Evolutionary conservation across 2,888 invertebrate species (phyloP).

Genomic region (Barypeithes pellucidus): DNA sequence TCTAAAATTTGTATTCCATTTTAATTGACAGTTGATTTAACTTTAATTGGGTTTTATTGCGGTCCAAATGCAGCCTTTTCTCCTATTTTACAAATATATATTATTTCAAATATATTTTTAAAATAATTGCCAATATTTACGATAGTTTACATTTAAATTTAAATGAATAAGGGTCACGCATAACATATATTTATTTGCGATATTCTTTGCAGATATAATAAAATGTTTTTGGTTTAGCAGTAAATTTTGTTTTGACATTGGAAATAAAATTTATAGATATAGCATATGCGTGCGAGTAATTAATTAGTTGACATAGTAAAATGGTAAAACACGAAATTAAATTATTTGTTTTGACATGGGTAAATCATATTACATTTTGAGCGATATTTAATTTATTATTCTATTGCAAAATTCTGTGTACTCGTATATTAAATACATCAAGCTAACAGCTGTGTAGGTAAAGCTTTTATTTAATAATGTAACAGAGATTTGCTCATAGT

Average conservation of each 20-base stretch:
- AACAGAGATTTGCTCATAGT: too few relatives aligned
- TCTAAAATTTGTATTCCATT: too few relatives aligned
- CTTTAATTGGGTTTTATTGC: too few relatives aligned
- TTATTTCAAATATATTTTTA: background rate
- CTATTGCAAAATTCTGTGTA: too few relatives aligned
- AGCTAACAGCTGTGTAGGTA: too few relatives aligned
- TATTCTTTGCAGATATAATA: background rate
- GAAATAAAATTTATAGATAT: background rate
- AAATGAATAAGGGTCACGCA: background rate
- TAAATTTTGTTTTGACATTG: background rate
- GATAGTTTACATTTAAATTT: background rate
- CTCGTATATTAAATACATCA: too few relatives aligned
- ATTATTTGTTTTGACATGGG: background rate
- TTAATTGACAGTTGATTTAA: too few relatives aligned
- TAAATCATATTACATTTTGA: too few relatives aligned
- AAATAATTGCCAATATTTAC: background rate
- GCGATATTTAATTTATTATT: too few relatives aligned
- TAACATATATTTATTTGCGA: background rate
- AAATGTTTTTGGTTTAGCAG: conserved; percentile 2
- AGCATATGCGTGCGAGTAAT: background rate
- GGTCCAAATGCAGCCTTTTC: too few relatives aligned
- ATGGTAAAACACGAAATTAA: background rate
- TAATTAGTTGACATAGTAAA: conserved; percentile 1
- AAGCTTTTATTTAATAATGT: too few relatives aligned
- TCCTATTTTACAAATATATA: too few relatives aligned